Evolutionary conservation across 2,797 vertebrate species (phyloP).

Genomic region (Anabacerthia variegaticeps): DNA sequence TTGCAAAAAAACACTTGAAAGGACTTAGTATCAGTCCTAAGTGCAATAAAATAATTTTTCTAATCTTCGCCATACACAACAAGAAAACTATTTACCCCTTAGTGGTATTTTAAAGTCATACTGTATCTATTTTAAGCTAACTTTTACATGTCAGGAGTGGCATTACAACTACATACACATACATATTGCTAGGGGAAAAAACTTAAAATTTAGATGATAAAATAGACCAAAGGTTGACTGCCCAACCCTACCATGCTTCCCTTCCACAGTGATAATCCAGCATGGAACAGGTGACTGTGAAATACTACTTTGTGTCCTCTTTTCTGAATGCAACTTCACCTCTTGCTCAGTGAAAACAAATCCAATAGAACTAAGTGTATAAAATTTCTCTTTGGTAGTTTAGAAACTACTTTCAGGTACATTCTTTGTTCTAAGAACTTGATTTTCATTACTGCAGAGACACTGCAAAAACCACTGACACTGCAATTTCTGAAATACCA

Average conservation of each 20-base stretch:
- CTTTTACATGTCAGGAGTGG: background rate
- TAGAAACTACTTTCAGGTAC: background rate
- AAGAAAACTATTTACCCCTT: background rate
- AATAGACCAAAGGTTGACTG: background rate
- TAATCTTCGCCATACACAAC: background rate
- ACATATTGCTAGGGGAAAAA: background rate
- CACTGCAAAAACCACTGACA: constrained; percentile 9
- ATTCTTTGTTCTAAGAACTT: background rate
- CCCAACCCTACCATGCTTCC: background rate
- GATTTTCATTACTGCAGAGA: background rate
- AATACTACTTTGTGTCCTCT: background rate
- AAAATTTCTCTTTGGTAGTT: background rate
- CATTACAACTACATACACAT: background rate
- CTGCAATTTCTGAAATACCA: constrained; percentile 48
- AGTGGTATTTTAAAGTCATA: background rate
- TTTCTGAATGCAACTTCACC: background rate
- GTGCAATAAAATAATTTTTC: background rate
- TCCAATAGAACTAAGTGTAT: background rate
- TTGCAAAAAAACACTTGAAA: background rate
- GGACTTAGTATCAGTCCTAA: background rate
- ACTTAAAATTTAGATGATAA: background rate
- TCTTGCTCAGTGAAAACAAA: background rate
- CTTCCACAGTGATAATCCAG: background rate
- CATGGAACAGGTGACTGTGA: background rate
- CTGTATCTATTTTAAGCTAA: background rate